Evolutionary conservation across 2,113 vertebrate species (phyloP).

Genomic region (Apus apus): DNA sequence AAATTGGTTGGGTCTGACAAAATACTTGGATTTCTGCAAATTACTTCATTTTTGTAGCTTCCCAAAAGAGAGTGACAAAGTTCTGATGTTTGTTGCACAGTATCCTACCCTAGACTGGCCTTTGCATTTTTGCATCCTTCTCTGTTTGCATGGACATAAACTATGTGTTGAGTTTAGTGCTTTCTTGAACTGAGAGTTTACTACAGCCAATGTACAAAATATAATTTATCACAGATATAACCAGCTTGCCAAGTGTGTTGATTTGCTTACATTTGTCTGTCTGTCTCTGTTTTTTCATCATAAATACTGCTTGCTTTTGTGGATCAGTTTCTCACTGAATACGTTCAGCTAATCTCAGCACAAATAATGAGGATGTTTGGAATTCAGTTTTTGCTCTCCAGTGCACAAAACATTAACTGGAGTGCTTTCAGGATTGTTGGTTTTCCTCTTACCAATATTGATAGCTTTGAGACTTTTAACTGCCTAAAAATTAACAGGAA

Average conservation of each 20-base stretch:
- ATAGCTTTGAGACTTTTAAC: not conserved
- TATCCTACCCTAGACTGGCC: not conserved
- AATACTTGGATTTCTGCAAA: not conserved
- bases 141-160: not conserved
- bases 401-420: not conserved
- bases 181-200: not conserved
- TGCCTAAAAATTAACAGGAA: conserved; percentile 7
- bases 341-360: not conserved
- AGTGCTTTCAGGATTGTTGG: not conserved
- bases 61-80: not conserved
- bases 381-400: not conserved
- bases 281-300: not conserved
- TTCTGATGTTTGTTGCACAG: not conserved
- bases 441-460: not conserved
- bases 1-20: not conserved
- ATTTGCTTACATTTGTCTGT: not conserved
- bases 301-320: conserved; percentile 19
- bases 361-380: not conserved
- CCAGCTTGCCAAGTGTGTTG: not conserved
- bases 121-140: not conserved
- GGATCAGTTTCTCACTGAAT: not conserved
- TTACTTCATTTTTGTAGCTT: not conserved
- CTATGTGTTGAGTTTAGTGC: not conserved
- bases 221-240: not conserved
- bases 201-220: not conserved